These are phyloP conservation scores for Edolisoma coerulescens DNA, from an alignment of 2,113 vertebrate species.

Conservation along the genomic window DNA sequence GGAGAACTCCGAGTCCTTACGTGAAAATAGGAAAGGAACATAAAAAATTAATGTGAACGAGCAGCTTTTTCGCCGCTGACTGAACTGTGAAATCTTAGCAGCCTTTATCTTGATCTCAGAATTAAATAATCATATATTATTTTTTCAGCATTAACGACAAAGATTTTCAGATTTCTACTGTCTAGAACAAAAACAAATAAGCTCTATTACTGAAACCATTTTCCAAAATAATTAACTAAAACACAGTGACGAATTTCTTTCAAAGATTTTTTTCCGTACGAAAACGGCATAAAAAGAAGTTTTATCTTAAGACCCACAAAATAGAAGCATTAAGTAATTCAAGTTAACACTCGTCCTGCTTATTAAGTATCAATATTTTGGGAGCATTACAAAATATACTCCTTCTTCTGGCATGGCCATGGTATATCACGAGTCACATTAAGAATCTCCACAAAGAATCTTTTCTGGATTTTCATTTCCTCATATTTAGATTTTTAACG, in stretches of 20 bases:
- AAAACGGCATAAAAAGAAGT: not conserved
- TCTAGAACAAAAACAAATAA: not conserved
- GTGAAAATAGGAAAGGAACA: not conserved
- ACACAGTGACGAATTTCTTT: not conserved
- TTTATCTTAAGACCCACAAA: not conserved
- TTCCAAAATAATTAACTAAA: conserved; percentile 20
- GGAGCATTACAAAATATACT: not conserved
- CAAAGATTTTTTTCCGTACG: not conserved
- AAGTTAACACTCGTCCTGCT: not conserved
- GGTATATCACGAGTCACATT: not conserved
- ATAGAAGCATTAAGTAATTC: not conserved
- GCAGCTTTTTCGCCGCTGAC: not conserved
- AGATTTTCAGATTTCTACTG: not conserved
- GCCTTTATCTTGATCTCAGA: conserved; percentile 57
- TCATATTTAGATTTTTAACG: not conserved
- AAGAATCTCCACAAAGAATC: not conserved
- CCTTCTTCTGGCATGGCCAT: not conserved
- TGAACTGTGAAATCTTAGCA: conserved; percentile 28
- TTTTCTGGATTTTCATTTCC: not conserved
- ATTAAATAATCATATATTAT: conserved; percentile 52
- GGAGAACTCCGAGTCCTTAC: not conserved
- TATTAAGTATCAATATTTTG: conserved; percentile 11
- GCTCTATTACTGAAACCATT: not conserved
- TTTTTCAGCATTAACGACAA: conserved; percentile 30
- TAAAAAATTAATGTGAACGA: conserved; percentile 19